A percentile compares a stretch with the other conserved stretches of the same genome.
Evolutionary conservation across 2,797 vertebrate species (phyloP).

Genomic region (Hypotaenidia okinawae): DNA sequence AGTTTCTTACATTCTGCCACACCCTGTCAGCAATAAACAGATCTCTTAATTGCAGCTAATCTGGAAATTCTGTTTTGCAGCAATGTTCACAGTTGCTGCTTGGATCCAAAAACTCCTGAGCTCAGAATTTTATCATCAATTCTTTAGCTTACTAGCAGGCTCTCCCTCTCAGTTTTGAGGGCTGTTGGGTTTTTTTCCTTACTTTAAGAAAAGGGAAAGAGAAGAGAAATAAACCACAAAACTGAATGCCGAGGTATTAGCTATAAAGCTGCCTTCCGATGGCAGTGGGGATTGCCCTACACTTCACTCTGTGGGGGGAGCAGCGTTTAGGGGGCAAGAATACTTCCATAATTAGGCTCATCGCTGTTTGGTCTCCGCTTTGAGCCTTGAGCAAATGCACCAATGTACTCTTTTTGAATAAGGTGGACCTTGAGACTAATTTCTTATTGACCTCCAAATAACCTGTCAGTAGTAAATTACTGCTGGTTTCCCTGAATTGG

Average conservation of each 20-base stretch:
- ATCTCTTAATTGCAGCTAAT: slow-evolving; percentile 23
- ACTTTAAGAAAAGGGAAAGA: background rate
- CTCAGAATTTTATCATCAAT: background rate
- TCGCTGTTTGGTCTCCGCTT: background rate
- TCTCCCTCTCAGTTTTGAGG: background rate
- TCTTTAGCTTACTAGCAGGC: background rate
- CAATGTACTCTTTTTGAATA: background rate
- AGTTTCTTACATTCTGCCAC: slow-evolving; percentile 28
- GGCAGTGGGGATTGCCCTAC: background rate
- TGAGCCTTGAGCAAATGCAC: background rate
- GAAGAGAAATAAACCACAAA: background rate
- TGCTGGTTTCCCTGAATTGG: background rate
- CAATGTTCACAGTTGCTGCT: background rate
- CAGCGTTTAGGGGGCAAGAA: background rate
- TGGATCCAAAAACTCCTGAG: background rate
- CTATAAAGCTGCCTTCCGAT: background rate
- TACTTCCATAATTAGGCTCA: background rate
- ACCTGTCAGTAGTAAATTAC: background rate
- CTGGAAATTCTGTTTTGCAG: slow-evolving; percentile 18
- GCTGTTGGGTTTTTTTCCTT: background rate
- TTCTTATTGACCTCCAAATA: background rate
- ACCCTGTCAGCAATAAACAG: slow-evolving; percentile 33
- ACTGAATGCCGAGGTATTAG: background rate
- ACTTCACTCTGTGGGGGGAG: background rate
- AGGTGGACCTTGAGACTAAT: background rate